A percentile compares a stretch with the other conserved stretches of the same genome.
phyloP scores from a whole-genome alignment of 1,140 invertebrate species.

The Drosophila cardini region DNA sequence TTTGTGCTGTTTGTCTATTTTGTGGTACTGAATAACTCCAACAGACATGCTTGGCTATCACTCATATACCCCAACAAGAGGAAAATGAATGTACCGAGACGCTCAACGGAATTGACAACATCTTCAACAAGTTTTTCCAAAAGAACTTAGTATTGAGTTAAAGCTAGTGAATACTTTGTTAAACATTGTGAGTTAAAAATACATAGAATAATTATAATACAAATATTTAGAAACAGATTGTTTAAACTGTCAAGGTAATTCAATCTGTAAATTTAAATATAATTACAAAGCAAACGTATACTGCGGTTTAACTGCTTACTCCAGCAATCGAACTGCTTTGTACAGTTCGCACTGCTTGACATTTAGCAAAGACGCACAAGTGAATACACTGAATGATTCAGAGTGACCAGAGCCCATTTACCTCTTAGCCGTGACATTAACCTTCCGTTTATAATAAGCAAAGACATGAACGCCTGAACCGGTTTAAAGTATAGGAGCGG shows the following conservation, averaged over 20 bases:
- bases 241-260: too few relatives aligned
- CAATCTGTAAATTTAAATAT: too few relatives aligned
- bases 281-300: too few relatives aligned
- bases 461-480: constrained; percentile 8
- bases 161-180: background rate
- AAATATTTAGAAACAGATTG: too few relatives aligned
- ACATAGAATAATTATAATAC: too few relatives aligned
- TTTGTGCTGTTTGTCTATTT: constrained; percentile 89
- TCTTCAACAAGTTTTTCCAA: constrained; percentile 14
- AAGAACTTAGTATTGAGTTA: background rate
- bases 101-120: constrained; percentile 12
- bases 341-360: background rate
- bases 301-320: background rate
- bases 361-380: constrained; percentile 9
- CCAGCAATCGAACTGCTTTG: background rate
- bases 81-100: constrained; percentile 3
- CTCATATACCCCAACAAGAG: constrained; percentile 19
- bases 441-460: background rate
- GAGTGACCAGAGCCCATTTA: background rate
- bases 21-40: constrained; percentile 87
- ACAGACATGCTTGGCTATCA: constrained; percentile 86
- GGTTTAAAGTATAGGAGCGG: constrained; percentile 14
- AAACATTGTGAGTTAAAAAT: too few relatives aligned
- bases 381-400: background rate
- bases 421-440: background rate